Evolutionary conservation across 1,140 invertebrate species (phyloP), one percentile per base, ranked within the genome.

Genomic region (Ladona fulva): DNA sequence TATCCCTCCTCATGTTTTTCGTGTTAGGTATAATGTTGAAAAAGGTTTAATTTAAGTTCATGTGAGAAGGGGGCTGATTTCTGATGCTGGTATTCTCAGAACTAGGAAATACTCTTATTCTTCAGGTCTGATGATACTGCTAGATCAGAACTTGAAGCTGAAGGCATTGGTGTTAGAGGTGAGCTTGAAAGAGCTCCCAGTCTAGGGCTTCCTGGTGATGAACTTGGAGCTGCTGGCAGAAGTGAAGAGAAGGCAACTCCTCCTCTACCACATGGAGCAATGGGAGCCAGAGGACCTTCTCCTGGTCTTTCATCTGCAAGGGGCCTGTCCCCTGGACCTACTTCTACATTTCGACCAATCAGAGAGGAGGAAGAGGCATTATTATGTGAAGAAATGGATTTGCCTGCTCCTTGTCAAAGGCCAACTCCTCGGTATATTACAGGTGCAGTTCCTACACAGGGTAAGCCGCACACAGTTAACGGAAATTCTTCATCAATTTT

Each of bases 61-160:
- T n/a, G n/a, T n/a, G n/a, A n/a, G n/a, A n/a, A n/a, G n/a, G n/a
- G n/a, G n/a, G n/a, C n/a, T n/a, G n/a, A n/a, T 37, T 37, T 37
- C 8, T 37, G 29, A 37, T 37, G 8, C 3, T 37, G 1, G 3
- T 37, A 8, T 37, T 37, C 29, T 37, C 29, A 37, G 29, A 37
- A 5, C 8, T 1, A 37, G 29, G 29, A 37, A 37, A 5, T 37
- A 37, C 24, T 78, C 1, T 24, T 59, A 79, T 80, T 66, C 37
- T 76, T 78, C 78, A 87, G 91, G 81, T 92, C 91, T 22, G 92
- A 94, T 82, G 92, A 93, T 81, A 91, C 91, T 12, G 89, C 88
- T 0, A 85, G 91, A 79, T 91, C 90, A 0, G 91, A 92, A 84
- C 84, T 88, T 10, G 89, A 90, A 76, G 83, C 84, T 59, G 85